phyloP scores from a whole-genome alignment of 2,113 vertebrate species.

The Madoqua kirkii region DNA sequence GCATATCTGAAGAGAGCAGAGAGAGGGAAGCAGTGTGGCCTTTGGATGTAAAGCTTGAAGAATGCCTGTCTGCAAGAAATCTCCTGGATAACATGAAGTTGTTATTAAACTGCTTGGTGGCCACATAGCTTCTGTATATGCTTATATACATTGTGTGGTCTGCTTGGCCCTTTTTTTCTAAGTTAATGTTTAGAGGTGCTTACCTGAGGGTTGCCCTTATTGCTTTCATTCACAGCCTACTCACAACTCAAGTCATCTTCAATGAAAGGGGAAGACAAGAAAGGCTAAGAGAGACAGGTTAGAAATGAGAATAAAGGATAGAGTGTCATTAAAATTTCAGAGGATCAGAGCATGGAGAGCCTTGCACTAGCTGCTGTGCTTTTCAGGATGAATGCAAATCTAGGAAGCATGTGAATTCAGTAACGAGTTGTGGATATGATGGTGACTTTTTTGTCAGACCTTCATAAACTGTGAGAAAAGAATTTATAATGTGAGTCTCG shows the following conservation, averaged over 20 bases:
- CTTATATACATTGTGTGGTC: background rate
- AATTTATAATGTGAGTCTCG: background rate
- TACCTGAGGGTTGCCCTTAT: background rate
- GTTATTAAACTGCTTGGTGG: background rate
- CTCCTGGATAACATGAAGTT: background rate
- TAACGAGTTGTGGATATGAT: background rate
- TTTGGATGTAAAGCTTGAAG: background rate
- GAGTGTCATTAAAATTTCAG: constrained; percentile 4
- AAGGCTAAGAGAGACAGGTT: background rate
- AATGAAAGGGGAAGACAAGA: background rate
- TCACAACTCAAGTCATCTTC: background rate
- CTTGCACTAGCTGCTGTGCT: background rate
- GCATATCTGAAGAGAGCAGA: background rate
- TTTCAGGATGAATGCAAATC: background rate
- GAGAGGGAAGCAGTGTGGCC: background rate
- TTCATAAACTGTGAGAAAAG: background rate
- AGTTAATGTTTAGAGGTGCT: constrained; percentile 21
- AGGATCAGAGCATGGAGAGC: background rate
- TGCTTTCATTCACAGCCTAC: background rate
- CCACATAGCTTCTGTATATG: background rate
- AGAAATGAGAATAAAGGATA: background rate
- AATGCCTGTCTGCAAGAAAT: background rate
- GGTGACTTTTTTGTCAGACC: background rate
- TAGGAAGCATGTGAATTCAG: background rate
- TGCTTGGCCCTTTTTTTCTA: background rate